Evolutionary conservation across 35 echinoderm and acorn worm genomes (phyloP).

Genomic region (Apostichopus japonicus): DNA sequence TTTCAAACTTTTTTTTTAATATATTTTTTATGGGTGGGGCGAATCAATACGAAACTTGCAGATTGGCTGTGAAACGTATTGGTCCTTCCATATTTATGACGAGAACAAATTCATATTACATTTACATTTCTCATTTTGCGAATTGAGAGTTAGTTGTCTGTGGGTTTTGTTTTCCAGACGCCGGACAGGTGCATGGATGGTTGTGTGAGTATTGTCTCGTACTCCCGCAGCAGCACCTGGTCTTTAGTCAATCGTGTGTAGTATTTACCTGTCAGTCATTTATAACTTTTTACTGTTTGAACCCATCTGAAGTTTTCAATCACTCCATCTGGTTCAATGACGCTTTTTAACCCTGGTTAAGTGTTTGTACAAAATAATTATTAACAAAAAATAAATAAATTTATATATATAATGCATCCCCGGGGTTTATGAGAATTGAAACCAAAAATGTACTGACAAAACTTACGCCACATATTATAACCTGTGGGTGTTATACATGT

Average conservation of each 20-base stretch:
- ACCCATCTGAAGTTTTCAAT: conserved; percentile 17
- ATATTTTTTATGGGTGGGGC: too few species aligned
- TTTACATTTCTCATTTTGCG: too few species aligned
- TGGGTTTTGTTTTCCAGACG: background rate
- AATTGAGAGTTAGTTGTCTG: background rate
- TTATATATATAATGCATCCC: background rate
- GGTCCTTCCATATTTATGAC: too few species aligned
- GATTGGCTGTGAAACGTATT: too few species aligned
- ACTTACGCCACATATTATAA: too few species aligned
- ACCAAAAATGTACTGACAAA: background rate
- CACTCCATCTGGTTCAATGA: background rate
- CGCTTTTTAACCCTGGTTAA: background rate
- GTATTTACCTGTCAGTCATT: conserved; percentile 17
- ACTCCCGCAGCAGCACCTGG: background rate
- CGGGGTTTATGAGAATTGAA: background rate
- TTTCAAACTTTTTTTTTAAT: too few species aligned
- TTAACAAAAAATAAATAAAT: background rate
- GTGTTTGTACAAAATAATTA: background rate
- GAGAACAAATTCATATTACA: too few species aligned
- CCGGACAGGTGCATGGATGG: background rate
- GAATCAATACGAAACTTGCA: too few species aligned
- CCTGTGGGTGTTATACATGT: too few species aligned
- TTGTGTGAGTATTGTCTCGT: conserved; percentile 35
- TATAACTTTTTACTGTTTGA: conserved; percentile 34
- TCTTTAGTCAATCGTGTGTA: background rate